Evolutionary conservation across 2,888 invertebrate genomes (phyloP).

Genomic region (Linyphia triangularis): DNA sequence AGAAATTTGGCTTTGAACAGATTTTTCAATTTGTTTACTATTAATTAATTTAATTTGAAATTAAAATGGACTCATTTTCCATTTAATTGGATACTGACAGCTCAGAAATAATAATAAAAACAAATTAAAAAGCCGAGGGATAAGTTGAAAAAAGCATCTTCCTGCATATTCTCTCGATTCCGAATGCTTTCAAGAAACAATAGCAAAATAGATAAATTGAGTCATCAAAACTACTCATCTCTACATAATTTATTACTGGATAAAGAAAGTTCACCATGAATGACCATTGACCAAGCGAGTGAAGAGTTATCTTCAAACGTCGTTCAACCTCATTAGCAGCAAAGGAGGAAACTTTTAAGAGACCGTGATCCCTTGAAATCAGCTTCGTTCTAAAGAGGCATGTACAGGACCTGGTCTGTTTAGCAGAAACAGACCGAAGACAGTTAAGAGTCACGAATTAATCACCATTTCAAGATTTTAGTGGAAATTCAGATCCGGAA

Average conservation of each 20-base stretch:
- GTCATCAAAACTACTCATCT: neutral
- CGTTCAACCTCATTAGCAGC: neutral
- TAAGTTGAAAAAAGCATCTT: too few relatives aligned
- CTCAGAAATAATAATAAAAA: too few relatives aligned
- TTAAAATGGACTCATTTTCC: too few relatives aligned
- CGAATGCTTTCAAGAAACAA: too few relatives aligned
- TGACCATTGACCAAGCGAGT: neutral
- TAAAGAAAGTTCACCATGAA: neutral
- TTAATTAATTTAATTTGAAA: too few relatives aligned
- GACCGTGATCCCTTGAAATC: neutral
- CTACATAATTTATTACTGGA: neutral
- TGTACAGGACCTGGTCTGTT: neutral
- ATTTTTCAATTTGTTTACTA: too few relatives aligned
- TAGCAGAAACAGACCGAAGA: neutral
- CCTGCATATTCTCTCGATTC: too few relatives aligned
- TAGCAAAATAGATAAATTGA: neutral
- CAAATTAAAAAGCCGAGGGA: too few relatives aligned
- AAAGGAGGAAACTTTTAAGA: neutral
- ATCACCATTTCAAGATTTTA: too few relatives aligned
- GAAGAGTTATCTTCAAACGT: neutral
- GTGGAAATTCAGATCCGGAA: too few relatives aligned
- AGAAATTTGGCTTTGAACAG: too few relatives aligned
- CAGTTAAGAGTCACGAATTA: neutral
- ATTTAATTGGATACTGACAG: too few relatives aligned
- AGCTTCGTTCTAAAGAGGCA: neutral